These are phyloP conservation scores for Cacoxenus indagator DNA, from an alignment of 2,888 invertebrate species.

Conservation along the genomic window DNA sequence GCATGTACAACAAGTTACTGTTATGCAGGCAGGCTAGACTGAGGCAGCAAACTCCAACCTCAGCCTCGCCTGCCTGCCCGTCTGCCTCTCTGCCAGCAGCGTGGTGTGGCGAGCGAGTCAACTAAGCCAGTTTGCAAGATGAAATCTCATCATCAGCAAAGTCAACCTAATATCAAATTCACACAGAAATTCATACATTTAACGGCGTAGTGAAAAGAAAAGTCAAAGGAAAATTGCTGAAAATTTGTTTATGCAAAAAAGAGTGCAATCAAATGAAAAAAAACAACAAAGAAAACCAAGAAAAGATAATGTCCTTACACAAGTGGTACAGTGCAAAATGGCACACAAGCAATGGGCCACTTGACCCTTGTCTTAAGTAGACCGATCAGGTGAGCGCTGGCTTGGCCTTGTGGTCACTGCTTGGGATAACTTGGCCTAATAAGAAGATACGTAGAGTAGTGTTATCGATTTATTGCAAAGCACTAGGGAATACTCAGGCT, in stretches of 20 bases:
- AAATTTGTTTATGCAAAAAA: conserved; percentile 14
- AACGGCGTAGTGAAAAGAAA: neutral
- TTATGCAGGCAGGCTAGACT: conserved; percentile 10
- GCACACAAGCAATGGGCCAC: no score
- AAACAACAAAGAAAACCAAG: neutral
- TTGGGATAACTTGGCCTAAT: no score
- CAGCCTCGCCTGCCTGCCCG: neutral
- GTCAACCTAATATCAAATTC: conserved; percentile 18
- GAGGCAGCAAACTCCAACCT: neutral
- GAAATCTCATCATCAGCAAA: conserved; percentile 15
- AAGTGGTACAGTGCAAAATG: no score
- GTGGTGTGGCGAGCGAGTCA: neutral
- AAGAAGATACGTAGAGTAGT: no score
- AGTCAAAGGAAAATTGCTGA: conserved; percentile 6
- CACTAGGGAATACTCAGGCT: no score
- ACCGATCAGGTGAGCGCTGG: no score
- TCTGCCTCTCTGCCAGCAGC: no score
- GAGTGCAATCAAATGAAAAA: neutral
- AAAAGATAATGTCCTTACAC: neutral
- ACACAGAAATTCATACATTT: conserved; percentile 10
- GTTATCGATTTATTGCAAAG: no score
- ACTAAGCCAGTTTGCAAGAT: conserved; percentile 7
- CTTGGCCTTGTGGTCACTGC: no score
- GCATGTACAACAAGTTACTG: conserved; percentile 13
- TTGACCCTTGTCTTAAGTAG: no score